These are phyloP conservation scores for Tetramorium parvispinum DNA, from an alignment of 1,140 invertebrate genomes.

Conservation along the genomic window DNA sequence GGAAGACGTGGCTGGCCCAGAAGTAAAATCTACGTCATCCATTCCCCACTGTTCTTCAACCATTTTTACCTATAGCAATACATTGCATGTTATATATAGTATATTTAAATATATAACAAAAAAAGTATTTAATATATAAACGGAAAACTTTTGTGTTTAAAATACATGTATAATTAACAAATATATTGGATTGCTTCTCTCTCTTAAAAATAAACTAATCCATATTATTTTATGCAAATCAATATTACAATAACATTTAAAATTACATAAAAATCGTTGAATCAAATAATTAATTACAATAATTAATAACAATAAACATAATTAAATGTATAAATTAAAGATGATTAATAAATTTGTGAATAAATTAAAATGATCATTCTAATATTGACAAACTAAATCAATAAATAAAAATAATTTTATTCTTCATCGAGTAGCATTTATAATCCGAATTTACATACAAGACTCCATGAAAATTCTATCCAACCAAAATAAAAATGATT, in stretches of 20 bases:
- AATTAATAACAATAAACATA: no score
- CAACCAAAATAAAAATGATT: background rate
- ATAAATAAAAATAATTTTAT: background rate
- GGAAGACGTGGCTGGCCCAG: background rate
- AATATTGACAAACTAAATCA: background rate
- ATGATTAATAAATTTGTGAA: background rate
- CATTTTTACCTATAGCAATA: slow-evolving; percentile 52
- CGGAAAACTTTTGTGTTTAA: background rate
- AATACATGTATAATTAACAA: background rate
- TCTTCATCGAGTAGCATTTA: background rate
- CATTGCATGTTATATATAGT: background rate
- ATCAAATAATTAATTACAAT: no score
- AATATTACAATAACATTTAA: background rate
- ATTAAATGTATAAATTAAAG: background rate
- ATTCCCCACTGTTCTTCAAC: slow-evolving; percentile 58
- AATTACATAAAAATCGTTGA: background rate
- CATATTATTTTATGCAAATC: background rate
- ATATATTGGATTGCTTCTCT: background rate
- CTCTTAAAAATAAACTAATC: slow-evolving; percentile 7
- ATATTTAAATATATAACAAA: background rate
- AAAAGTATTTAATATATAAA: background rate
- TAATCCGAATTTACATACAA: background rate
- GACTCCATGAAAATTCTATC: background rate
- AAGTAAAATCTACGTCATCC: background rate
- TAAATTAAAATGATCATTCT: background rate